Conservation (phyloP, 2,797 vertebrate genomes). For the Manis pentadactyla region DNA sequence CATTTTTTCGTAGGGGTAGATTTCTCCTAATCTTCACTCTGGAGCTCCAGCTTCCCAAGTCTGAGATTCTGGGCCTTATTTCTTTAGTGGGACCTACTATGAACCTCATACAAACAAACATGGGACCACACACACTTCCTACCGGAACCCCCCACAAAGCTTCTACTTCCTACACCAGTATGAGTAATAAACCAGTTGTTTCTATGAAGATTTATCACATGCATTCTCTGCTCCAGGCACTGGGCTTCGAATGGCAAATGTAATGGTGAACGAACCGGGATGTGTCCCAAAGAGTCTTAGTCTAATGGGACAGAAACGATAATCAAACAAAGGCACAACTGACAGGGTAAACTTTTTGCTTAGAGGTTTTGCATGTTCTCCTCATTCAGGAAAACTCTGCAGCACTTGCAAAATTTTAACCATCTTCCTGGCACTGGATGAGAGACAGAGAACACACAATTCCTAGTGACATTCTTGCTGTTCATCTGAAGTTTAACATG, state of each 20-base stretch:
- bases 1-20: neutral
- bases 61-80: neutral
- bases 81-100: neutral
- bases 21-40: neutral
- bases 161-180: neutral
- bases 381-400: neutral
- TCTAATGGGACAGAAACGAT: neutral
- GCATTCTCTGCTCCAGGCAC: neutral
- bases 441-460: neutral
- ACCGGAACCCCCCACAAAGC: neutral
- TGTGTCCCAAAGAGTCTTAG: neutral
- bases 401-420: neutral
- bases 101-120: neutral
- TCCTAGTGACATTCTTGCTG: neutral
- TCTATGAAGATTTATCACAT: neutral
- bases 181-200: neutral
- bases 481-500: neutral
- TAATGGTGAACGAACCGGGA: neutral
- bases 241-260: neutral
- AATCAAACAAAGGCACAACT: neutral
- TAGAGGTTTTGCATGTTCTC: neutral
- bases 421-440: neutral
- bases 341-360: neutral
- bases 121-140: neutral
- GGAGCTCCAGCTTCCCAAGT: neutral